Evolutionary conservation across 2,797 vertebrate genomes (phyloP), one percentile per base, ranked within the genome.

Genomic region (Labeo calbasu): DNA sequence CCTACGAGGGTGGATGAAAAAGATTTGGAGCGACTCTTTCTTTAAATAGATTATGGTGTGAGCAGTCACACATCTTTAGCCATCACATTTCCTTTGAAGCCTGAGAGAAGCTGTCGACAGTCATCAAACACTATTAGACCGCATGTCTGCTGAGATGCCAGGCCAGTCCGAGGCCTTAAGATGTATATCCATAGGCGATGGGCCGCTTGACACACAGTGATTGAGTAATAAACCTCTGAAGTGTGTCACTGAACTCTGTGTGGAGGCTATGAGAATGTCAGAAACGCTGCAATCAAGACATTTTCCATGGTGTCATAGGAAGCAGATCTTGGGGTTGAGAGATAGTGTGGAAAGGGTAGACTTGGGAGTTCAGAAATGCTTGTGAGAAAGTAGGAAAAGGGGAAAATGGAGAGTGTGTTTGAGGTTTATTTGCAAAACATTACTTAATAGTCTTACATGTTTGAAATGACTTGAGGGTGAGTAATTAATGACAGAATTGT

Each of bases 11-110:
- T 87, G 91, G 92, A 94, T 92, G 92, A 93, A 92, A 93, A 91
- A 92, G 92, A 94, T 94, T 92, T 88, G 90, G 88, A 93, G 91
- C 77, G 91, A 91, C 93, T 90, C 71, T 88, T 90, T 87, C 91
- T 91, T 92, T 91, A 91, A 94, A 87, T 91, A 93, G 93, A 94
- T 94, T 93, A 94, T 90, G 91, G 90, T 87, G 83, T 90, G 91
- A 94, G 91, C 91, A 90, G 91, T 91, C 92, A 86, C 93, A 93
- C 92, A 93, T 94, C 92, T 92, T 88, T 86, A 91, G 88, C 83
- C 77, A 83, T 87, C 88, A 84, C 77, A 21, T 79, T 77, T 32
- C 87, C 92, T 94, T 94, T 95, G 94, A 94, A 92, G 93, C 82
- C 86, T 0, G 61, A 25, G 46, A 93, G 92, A 88, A 90, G 87